Evolutionary conservation across 2,888 invertebrate genomes (phyloP).

Genomic region (Ophonus ardosiacus): DNA sequence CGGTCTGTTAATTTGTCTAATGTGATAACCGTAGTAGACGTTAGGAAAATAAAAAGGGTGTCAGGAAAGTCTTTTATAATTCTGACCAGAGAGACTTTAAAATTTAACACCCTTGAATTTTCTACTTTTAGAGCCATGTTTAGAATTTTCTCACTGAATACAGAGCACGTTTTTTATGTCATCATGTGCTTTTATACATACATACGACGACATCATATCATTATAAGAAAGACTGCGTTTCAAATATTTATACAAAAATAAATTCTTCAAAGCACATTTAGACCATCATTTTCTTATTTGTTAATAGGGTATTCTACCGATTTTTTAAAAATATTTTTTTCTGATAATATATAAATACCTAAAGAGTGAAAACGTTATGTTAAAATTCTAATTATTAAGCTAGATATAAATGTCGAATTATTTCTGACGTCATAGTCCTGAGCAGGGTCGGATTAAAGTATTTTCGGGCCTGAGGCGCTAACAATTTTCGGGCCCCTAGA

Average conservation of each 20-base stretch:
- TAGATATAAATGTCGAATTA: too few species aligned
- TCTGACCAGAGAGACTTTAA: constrained; percentile 13
- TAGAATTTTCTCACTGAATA: constrained; percentile 32
- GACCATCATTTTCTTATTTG: too few species aligned
- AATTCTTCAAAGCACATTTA: too few species aligned
- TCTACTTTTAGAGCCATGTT: constrained; percentile 35
- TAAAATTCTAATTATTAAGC: too few species aligned
- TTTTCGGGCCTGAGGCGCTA: too few species aligned
- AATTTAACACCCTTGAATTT: constrained; percentile 21
- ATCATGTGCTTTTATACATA: constrained; percentile 50
- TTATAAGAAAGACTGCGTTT: neutral
- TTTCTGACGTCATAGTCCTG: too few species aligned
- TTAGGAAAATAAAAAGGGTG: constrained; percentile 13
- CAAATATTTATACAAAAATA: neutral
- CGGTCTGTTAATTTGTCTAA: constrained; percentile 27
- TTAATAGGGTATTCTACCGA: too few species aligned
- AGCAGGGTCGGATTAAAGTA: too few species aligned
- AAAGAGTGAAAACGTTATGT: too few species aligned
- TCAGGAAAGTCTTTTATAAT: neutral
- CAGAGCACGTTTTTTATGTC: constrained; percentile 39
- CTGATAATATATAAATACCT: too few species aligned
- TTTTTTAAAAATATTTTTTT: too few species aligned
- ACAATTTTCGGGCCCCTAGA: too few species aligned
- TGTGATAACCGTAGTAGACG: constrained; percentile 39
- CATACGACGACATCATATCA: constrained; percentile 30